These are phyloP conservation scores for Orchestes rusci DNA, from an alignment of 2,888 invertebrate species.

Conservation along the genomic window DNA sequence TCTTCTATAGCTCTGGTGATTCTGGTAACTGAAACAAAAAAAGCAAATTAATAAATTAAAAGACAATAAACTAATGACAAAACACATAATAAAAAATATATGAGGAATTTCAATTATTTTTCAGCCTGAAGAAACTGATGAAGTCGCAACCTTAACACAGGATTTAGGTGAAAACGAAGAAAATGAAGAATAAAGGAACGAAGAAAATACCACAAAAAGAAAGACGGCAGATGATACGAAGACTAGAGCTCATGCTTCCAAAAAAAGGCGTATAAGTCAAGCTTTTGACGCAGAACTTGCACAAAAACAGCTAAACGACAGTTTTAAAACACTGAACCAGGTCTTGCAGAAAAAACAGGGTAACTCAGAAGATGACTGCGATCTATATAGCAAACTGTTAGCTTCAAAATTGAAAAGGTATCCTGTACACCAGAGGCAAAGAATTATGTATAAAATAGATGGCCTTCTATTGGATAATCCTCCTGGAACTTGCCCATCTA, in stretches of 20 bases:
- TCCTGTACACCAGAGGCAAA: slow-evolving; percentile 7
- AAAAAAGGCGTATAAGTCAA: neutral
- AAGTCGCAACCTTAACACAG: neutral
- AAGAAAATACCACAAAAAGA: neutral
- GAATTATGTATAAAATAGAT: slow-evolving; percentile 14
- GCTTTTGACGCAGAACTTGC: neutral
- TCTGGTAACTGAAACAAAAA: slow-evolving; percentile 6
- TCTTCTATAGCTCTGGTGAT: slow-evolving; percentile 6
- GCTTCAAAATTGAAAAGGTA: slow-evolving; percentile 10
- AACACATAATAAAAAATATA: slow-evolving; percentile 3
- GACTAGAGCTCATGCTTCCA: neutral
- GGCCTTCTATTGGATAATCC: slow-evolving; percentile 9
- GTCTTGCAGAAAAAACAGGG: neutral
- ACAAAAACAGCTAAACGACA: slow-evolving; percentile 10
- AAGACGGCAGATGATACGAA: neutral
- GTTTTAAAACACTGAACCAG: neutral
- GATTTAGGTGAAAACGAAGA: neutral
- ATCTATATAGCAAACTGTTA: slow-evolving; percentile 9
- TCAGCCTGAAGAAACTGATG: slow-evolving; percentile 1
- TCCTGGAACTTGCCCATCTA: slow-evolving; percentile 1
- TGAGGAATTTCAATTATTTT: slow-evolving; percentile 1
- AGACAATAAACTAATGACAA: slow-evolving; percentile 5
- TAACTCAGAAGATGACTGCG: slow-evolving; percentile 10
- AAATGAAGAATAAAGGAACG: neutral
- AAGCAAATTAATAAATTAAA: neutral